Evolutionary conservation across 2,888 invertebrate species (phyloP).

Genomic region (Argynnis bischoffii): DNA sequence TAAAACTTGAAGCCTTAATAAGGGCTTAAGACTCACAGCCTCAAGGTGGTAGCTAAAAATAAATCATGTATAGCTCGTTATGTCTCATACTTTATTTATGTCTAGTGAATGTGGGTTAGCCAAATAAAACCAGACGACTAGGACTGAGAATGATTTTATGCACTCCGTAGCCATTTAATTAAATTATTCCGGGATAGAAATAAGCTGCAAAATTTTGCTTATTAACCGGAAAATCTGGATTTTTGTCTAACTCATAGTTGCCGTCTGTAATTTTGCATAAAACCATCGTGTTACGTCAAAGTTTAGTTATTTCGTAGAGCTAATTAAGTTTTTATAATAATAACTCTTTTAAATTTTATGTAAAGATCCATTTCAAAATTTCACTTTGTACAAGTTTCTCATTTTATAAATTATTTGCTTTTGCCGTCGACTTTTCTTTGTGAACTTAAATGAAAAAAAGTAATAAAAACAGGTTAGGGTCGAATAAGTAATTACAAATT

Average conservation of each 20-base stretch:
- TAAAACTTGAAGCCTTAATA: too few species aligned
- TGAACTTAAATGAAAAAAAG: too few species aligned
- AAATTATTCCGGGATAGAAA: constrained; percentile 28
- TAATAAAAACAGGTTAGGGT: too few species aligned
- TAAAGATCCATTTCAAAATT: not conserved
- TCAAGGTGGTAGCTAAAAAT: not conserved
- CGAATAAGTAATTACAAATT: too few species aligned
- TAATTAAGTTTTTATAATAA: constrained; percentile 6
- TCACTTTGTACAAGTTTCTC: too few species aligned
- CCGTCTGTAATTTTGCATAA: constrained; percentile 7
- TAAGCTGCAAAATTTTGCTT: constrained; percentile 22
- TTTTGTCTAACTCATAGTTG: constrained; percentile 4
- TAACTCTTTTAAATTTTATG: constrained; percentile 1
- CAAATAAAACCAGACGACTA: constrained; percentile 29
- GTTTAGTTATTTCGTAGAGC: too few species aligned
- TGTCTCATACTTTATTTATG: not conserved
- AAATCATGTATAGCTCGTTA: not conserved
- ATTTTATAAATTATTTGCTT: too few species aligned
- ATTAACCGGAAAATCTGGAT: constrained; percentile 14
- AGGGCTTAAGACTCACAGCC: not conserved
- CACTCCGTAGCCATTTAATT: constrained; percentile 34
- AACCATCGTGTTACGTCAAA: not conserved
- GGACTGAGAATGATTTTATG: constrained; percentile 31
- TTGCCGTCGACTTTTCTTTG: too few species aligned
- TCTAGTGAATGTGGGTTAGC: constrained; percentile 29